A percentile compares a stretch with the other conserved stretches of the same genome.
Evolutionary conservation across 2,113 vertebrate genomes (phyloP).

Genomic region (Poicephalus meyeri): DNA sequence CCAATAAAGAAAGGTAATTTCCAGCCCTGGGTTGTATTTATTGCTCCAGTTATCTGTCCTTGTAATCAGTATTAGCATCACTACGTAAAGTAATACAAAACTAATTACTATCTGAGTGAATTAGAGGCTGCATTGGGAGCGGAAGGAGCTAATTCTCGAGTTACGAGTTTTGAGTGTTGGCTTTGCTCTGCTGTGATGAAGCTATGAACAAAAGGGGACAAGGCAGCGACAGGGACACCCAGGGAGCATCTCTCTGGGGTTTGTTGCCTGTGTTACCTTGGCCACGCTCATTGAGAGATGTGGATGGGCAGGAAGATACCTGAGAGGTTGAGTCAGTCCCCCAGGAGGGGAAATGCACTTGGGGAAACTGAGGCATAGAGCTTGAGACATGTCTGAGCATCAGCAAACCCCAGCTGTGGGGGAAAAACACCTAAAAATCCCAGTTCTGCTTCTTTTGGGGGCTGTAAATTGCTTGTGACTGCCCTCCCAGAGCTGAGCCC

Average conservation of each 20-base stretch:
- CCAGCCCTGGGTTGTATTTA: slow-evolving; percentile 55
- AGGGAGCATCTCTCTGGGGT: too few relatives aligned
- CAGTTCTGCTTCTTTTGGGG: not conserved
- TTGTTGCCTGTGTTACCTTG: not conserved
- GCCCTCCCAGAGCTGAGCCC: not conserved
- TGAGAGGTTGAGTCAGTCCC: not conserved
- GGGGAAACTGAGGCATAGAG: not conserved
- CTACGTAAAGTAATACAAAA: slow-evolving; percentile 48
- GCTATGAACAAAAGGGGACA: accelerated
- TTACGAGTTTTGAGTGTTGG: not conserved
- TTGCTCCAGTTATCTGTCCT: slow-evolving; percentile 59
- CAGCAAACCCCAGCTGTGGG: accelerated
- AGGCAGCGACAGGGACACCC: not conserved
- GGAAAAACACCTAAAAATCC: not conserved
- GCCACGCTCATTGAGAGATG: not conserved
- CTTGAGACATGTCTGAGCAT: not conserved
- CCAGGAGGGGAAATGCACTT: not conserved
- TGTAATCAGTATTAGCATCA: slow-evolving; percentile 67
- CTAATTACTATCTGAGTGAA: slow-evolving; percentile 59
- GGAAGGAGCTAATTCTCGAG: not conserved
- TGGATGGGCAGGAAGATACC: accelerated
- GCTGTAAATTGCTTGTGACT: not conserved
- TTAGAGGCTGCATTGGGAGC: not conserved
- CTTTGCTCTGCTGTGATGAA: not conserved
- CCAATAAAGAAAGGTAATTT: slow-evolving; percentile 49